These are phyloP conservation scores for Leptura quadrifasciata DNA, from an alignment of 2,888 invertebrate genomes.

Conservation along the genomic window DNA sequence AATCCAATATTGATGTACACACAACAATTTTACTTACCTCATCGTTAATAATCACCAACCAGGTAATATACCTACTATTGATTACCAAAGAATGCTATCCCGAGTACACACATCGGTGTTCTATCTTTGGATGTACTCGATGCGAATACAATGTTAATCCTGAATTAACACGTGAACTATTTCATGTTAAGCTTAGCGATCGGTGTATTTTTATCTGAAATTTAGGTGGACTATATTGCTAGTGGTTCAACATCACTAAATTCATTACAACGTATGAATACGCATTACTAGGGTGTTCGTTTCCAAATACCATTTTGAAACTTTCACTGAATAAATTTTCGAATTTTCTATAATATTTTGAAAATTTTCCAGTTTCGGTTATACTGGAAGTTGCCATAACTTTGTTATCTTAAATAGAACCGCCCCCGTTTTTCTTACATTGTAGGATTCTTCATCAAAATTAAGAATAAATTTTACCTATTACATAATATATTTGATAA, in stretches of 20 bases:
- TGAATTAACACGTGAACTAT: background rate
- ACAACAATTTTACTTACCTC: background rate
- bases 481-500: too few relatives aligned
- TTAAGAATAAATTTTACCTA: too few relatives aligned
- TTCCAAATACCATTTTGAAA: too few relatives aligned
- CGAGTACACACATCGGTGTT: background rate
- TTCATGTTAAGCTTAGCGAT: background rate
- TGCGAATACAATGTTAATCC: background rate
- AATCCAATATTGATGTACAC: background rate
- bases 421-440: too few relatives aligned
- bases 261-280: background rate
- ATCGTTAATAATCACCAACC: constrained; percentile 8
- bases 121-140: background rate
- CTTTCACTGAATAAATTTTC: too few relatives aligned
- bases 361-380: too few relatives aligned
- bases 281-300: too few relatives aligned
- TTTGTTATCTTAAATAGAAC: too few relatives aligned
- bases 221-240: background rate
- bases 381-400: too few relatives aligned
- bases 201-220: background rate
- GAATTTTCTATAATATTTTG: too few relatives aligned
- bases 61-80: constrained; percentile 16
- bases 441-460: too few relatives aligned
- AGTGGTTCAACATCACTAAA: background rate
- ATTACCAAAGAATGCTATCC: constrained; percentile 1